Evolutionary conservation across 2,797 vertebrate genomes (phyloP).

Genomic region (Sebastes miniatus): DNA sequence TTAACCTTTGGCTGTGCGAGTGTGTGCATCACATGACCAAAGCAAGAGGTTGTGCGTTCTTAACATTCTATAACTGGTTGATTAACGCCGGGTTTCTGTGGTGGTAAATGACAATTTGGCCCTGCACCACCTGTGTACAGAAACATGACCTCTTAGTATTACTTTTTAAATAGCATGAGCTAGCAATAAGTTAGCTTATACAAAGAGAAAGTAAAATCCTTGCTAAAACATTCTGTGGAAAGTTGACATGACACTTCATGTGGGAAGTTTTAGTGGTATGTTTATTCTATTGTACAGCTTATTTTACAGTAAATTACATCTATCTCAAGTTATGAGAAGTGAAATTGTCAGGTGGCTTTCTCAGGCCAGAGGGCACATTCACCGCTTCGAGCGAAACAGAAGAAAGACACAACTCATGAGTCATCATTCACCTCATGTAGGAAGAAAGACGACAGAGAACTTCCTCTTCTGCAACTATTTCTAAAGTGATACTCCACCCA

Average conservation of each 20-base stretch:
- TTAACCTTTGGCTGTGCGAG: not conserved
- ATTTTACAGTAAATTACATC: not conserved
- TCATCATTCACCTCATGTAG: constrained; percentile 51
- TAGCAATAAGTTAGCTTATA: not conserved
- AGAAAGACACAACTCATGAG: constrained; percentile 29
- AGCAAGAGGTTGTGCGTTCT: not conserved
- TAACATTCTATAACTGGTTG: not conserved
- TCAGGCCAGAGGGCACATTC: constrained; percentile 12
- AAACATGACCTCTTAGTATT: not conserved
- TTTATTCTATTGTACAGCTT: not conserved
- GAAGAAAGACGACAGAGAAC: constrained; percentile 15
- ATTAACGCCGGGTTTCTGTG: not conserved
- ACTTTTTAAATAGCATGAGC: not conserved
- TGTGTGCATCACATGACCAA: not conserved
- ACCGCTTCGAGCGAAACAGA: not conserved
- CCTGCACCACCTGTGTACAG: not conserved
- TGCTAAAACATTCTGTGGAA: too few species aligned
- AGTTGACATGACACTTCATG: too few species aligned
- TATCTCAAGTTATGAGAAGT: constrained; percentile 3
- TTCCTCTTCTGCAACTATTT: constrained; percentile 21
- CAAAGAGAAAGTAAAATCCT: not conserved
- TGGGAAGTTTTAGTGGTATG: not conserved
- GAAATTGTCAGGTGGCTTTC: constrained; percentile 23
- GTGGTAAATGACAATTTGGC: not conserved
- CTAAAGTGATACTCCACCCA: constrained; percentile 9